Conservation (phyloP, 2,113 vertebrate genomes). For the Chelonoidis abingdonii region DNA sequence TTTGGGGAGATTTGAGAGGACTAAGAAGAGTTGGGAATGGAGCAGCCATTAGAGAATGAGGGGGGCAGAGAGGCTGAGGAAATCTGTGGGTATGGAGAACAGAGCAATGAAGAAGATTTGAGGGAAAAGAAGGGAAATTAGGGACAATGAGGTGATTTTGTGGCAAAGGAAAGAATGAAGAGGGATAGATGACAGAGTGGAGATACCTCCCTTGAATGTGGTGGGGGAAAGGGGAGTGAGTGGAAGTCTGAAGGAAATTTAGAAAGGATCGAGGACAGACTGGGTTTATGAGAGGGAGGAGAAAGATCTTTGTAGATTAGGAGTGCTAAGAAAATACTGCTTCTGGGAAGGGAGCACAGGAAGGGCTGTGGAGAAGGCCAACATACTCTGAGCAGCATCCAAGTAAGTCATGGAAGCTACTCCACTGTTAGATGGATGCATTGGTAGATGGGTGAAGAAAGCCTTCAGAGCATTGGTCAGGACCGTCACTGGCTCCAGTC, state of each 20-base stretch:
- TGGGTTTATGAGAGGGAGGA: conserved; percentile 5
- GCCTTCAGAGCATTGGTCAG: rapidly evolving
- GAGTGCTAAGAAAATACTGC: background rate
- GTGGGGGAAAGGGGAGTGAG: background rate
- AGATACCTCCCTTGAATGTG: background rate
- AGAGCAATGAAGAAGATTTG: background rate
- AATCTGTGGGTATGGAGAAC: background rate
- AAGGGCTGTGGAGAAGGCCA: background rate
- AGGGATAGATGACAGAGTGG: background rate
- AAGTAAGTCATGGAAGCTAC: background rate
- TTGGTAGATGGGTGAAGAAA: background rate
- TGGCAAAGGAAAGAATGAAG: background rate
- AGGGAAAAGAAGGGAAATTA: background rate
- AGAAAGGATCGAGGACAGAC: background rate
- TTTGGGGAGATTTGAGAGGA: background rate
- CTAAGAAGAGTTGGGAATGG: background rate
- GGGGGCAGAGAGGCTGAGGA: background rate
- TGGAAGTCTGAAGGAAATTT: background rate
- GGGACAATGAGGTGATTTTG: background rate
- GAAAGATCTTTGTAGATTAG: background rate
- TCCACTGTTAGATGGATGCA: background rate
- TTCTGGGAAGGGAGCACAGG: background rate
- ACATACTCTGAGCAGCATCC: background rate
- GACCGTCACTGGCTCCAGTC: background rate
- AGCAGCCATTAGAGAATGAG: background rate